Base-by-base conservation (phyloP, 2,113 vertebrate species). In the Dipodomys spectabilis region DNA sequence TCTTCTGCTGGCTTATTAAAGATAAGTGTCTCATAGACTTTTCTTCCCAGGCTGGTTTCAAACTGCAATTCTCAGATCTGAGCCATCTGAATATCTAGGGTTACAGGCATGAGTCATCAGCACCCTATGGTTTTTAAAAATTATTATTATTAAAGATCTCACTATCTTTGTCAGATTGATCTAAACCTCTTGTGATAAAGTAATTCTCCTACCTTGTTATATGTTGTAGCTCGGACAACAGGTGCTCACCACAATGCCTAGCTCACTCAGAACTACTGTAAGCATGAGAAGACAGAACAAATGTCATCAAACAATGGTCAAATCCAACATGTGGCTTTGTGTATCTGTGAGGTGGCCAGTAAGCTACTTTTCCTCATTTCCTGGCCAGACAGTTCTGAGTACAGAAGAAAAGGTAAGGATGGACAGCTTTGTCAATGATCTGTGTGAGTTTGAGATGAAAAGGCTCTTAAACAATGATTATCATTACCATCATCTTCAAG, bases 401-500 rank as follows among this genome's bases (percentile, higher is more conserved):
- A 79, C 6, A 39, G 72, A 96, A 68, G 92, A 97, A 94, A 93
- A 97, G 93, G 88, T 86, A 75, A 93, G 84, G 82, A 75, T 0
- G n/a, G 94, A 78, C 32, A 68, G 9, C 1, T 95, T 96, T 92
- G 16, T 0, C n/a, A 53, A 8, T 49, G 95, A 12, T 0, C 65
- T 67, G 91, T 92, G 82, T 93, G 35, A 95, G 88, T 97, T 90
- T 18, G 2, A 75, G 88, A 94, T 93, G 83, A 87, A 97, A 98
- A 91, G 94, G 30, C 91, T 79, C 22, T 97, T 96, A 95, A 93
- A 95, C 85, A 92, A 93, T 88, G 79, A 95, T 97, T 96, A 97
- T 91, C 97, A 95, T 97, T 97, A 79, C 96, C 95, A 82, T 95
- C 86, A 96, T 96, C 95, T 97, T 82, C 95, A 97, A 96, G 92